Conservation (phyloP, 2,888 invertebrate genomes). For the Heliconius sara region DNA sequence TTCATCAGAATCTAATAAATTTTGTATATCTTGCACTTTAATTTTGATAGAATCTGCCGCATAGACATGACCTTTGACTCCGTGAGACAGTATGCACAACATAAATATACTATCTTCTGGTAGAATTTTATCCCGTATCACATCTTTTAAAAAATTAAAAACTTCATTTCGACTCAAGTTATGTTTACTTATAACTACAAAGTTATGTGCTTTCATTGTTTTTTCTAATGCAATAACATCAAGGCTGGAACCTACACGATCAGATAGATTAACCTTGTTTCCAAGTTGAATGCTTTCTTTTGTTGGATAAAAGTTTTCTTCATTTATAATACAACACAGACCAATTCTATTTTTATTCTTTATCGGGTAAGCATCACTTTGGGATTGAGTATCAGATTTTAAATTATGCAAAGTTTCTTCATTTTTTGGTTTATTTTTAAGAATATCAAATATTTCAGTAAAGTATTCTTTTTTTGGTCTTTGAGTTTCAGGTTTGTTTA, state of each 20-base stretch:
- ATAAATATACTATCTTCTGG: constrained; percentile 72
- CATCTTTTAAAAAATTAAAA: constrained; percentile 63
- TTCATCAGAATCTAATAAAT: constrained; percentile 67
- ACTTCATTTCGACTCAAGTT: constrained; percentile 67
- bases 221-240: constrained; percentile 63
- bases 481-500: constrained; percentile 43
- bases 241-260: constrained; percentile 64
- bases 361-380: constrained; percentile 63
- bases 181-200: constrained; percentile 62
- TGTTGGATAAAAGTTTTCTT: constrained; percentile 73
- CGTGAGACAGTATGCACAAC: constrained; percentile 77
- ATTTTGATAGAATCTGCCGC: constrained; percentile 75
- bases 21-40: constrained; percentile 71
- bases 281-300: constrained; percentile 62
- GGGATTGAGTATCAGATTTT: constrained; percentile 61
- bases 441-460: constrained; percentile 56
- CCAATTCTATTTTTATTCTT: constrained; percentile 68
- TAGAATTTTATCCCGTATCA: constrained; percentile 59
- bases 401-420: constrained; percentile 55
- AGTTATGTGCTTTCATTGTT: constrained; percentile 70
- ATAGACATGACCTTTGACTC: constrained; percentile 72
- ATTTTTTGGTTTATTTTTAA: constrained; percentile 57
- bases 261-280: constrained; percentile 40
- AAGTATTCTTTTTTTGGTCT: constrained; percentile 53
- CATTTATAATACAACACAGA: constrained; percentile 74